Percentiles rank a stretch among this genome's conserved stretches.
Evolutionary conservation across 2,113 vertebrate genomes (phyloP).

Genomic region (Anthoscopus minutus): DNA sequence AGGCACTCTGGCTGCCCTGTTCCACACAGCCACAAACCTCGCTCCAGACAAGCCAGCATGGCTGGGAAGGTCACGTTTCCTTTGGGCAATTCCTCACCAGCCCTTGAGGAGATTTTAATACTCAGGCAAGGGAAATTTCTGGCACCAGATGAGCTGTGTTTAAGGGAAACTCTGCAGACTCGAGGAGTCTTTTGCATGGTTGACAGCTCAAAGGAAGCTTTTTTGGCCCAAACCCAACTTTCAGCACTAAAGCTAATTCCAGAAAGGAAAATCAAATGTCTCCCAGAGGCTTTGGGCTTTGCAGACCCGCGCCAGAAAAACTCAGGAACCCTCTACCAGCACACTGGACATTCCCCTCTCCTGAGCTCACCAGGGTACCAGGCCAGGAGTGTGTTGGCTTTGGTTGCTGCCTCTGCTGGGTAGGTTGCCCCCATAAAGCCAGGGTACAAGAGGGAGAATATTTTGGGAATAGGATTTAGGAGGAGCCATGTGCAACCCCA

Average conservation of each 20-base stretch:
- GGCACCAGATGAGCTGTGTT: conserved; percentile 8
- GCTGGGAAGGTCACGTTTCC: conserved; percentile 29
- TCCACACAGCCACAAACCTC: neutral
- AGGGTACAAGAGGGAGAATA: neutral
- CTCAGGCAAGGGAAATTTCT: conserved; percentile 2
- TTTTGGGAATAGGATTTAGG: neutral
- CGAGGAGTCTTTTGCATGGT: neutral
- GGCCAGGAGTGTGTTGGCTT: neutral
- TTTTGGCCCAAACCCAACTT: conserved; percentile 45
- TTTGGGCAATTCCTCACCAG: neutral
- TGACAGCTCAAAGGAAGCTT: conserved; percentile 32
- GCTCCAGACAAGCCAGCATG: neutral
- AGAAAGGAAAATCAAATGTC: conserved; percentile 48
- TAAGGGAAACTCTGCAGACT: conserved; percentile 15
- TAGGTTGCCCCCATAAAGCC: neutral
- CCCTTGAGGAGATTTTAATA: conserved; percentile 7
- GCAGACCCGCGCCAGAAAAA: neutral
- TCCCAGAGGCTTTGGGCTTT: neutral
- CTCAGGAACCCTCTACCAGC: neutral
- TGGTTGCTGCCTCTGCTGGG: neutral
- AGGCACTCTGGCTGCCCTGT: neutral
- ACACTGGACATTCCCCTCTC: neutral
- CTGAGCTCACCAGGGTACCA: neutral
- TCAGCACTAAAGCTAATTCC: conserved; percentile 51
- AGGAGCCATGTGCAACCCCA: neutral